Evolutionary conservation across 2,888 invertebrate genomes (phyloP).

Genomic region (Cotesia congregata): DNA sequence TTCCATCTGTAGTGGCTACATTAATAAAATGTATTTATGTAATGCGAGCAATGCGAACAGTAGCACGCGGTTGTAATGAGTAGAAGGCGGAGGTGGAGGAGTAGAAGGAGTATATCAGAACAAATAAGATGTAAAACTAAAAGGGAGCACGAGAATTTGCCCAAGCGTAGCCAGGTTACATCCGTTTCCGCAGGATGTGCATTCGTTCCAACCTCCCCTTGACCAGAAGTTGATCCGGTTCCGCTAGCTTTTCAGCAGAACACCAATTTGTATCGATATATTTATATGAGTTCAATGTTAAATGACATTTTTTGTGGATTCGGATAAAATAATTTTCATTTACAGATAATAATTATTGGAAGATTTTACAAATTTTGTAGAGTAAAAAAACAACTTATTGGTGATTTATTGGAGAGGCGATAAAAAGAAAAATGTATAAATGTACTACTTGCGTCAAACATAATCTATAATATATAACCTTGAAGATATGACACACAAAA

Average conservation of each 20-base stretch:
- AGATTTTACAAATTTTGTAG: neutral
- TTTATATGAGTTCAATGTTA: neutral
- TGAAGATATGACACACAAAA: neutral
- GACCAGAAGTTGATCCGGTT: constrained; percentile 30
- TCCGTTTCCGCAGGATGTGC: constrained; percentile 68
- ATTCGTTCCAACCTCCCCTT: constrained; percentile 55
- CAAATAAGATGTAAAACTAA: constrained; percentile 32
- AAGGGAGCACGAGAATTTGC: constrained; percentile 56
- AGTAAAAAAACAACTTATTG: neutral
- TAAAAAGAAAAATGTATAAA: neutral
- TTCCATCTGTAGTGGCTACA: constrained; percentile 30
- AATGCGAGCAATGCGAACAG: constrained; percentile 42
- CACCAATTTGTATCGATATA: neutral
- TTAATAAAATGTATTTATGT: constrained; percentile 41
- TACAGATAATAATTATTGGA: neutral
- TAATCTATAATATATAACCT: neutral
- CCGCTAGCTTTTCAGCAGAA: constrained; percentile 9
- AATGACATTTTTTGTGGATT: neutral
- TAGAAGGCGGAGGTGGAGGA: neutral
- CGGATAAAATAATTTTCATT: neutral
- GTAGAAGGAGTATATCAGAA: constrained; percentile 14
- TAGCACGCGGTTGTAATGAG: neutral
- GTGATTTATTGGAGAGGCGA: neutral
- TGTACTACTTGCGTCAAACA: neutral
- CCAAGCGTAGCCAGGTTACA: constrained; percentile 61